Base-by-base conservation (phyloP, 2,888 invertebrate species). In the Melanostoma scalare region DNA sequence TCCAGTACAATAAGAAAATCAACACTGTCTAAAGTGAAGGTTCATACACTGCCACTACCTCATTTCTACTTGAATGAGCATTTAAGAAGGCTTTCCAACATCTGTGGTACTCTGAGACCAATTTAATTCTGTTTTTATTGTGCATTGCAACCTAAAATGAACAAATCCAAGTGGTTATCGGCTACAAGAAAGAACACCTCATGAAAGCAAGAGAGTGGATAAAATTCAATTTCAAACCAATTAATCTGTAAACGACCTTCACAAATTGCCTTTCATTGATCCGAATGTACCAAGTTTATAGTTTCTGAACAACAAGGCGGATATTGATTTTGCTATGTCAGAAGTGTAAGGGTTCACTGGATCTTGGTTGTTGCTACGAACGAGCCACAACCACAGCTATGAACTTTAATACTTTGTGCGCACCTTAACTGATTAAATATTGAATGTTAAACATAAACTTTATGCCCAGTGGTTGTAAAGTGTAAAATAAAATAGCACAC, bases 351-450 rank as follows among this genome's bases (percentile, higher is more conserved):
- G 30, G 20, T 76, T 40, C 20, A 10, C 20, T 33, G 35, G 65
- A n/a, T 35, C 10, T n/a, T 56, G 44, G 31, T 71, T 48, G 8
- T 48, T 63, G 4, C 31, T 46, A 20, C 6, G 3, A 46, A 46
- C 56, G 30, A 30, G 4, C 40, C 40, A 40, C 40, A 60, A 44
- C 44, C 10, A 42, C 35, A 67, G n/a, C 30, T 40, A 52, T 58
- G 6, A 38, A 36, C 52, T 60, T 67, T 52, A 76, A 69, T 60
- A 75, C 44, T 36, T 53, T 31, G 44, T 40, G 46, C 75, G 38
- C 76, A 61, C 76, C 46, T 56, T 40, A 71, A 63, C 61, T 61
- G 76, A 72, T 67, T 72, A 55, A 79, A 79, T 73, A 79, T 74
- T 74, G 60, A 63, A 69, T 58, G 56, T 50, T 58, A 74, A 74